Base-by-base conservation (phyloP, 1,140 invertebrate species). In the Ganaspis sp. region DNA sequence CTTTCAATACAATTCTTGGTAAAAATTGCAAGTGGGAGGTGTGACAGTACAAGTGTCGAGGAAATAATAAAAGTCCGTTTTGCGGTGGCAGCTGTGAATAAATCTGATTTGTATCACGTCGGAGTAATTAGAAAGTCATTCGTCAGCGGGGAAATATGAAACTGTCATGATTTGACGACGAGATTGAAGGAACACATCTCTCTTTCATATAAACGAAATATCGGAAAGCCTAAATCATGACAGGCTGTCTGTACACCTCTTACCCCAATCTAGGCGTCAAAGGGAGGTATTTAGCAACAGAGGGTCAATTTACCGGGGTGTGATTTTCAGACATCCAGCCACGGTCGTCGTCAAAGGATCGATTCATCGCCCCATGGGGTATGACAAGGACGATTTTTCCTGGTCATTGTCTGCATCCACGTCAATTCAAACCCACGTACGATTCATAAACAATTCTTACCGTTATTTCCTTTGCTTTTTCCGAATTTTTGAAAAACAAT, bases 261-360 rank as follows among this genome's bases (percentile, higher is more conserved):
- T 76, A 75, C 77, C 76, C 77, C 73, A 80, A 45, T 80, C 83
- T 80, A 86, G 77, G 85, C 85, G 88, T 90, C 87, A 88, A 89
- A 89, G 86, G 86, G 83, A 89, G 83, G 86, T 89, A 89, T 90
- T 90, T 90, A 90, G 87, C 84, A 84, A 84, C 84, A 83, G 86
- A 87, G 86, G 88, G 87, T 90, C 87, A 89, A 90, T 90, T 89
- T 90, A 90, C 78, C 87, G 82, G 87, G 86, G 86, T 89, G 88
- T 87, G 87, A 87, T 87, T 88, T 87, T 83, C 83, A 84, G 86
- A 76, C 84, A 84, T 74, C 76, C 78, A 79, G 72, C 77, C 74
- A 69, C 78, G 84, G 79, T 72, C 77, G 75, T 78, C 81, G 71
- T 76, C 76, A 69, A 64, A 75, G 70, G 76, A 42, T 83, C 73